Base-by-base conservation (phyloP, 2,888 invertebrate genomes). In the Carabus problematicus region DNA sequence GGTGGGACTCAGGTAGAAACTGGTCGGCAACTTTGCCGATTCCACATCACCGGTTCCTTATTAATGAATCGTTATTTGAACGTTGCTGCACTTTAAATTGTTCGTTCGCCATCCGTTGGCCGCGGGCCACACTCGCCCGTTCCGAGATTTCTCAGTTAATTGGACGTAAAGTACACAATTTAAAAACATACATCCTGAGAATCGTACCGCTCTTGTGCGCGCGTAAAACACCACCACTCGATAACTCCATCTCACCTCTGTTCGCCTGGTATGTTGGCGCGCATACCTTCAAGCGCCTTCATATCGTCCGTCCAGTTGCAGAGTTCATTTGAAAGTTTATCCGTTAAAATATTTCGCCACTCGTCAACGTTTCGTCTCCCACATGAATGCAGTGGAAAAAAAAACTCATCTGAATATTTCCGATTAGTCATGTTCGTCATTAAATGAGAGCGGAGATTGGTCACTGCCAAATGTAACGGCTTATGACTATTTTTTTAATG, bases 81-180 rank as follows among this genome's bases (percentile, higher is more conserved):
- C 18, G 41, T 14, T 19, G 58, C 16, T 39, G 54, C 54, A 18
- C 52, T 52, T 52, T 52, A 52, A 19, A 52, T 52, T 52, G 52
- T 52, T 52, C 6, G 29, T 29, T 16, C 18, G 52, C 52, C 16
- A 18, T 9, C 18, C 16, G 9, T 2, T 1, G 52, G 9, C 52
- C 52, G 14, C 16, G 6, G 52, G 52, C 52, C n/a, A 11, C 7
- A 39, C 39, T 29, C 29, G 29, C 45, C 54, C 68, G 54, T 45
- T 55, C n/a, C 55, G 43, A 54, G 42, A 61, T 68, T 61, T 68
- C 45, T 52, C 61, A 61, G 55, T 69, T 69, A 69, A 69, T 69
- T 69, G 69, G 61, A 54, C 59, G 62, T 69, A 69, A 69, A 62
- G 69, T 69, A 69, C 69, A 62, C 69, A 69, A 62, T 69, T 69